Evolutionary conservation across 2,797 vertebrate species (phyloP).

Genomic region (Hydrocynus forskahlii): DNA sequence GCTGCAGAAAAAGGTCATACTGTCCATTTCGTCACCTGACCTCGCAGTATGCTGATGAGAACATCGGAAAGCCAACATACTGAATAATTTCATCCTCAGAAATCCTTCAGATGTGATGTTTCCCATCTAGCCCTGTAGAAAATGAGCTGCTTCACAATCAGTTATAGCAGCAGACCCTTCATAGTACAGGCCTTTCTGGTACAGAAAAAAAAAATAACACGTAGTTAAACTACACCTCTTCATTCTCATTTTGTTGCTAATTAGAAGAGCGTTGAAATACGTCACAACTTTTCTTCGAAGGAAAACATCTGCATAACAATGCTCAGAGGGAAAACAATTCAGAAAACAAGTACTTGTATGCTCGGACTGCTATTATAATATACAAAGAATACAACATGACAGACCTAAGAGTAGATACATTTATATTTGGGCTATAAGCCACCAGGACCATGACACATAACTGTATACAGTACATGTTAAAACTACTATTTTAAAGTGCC

Average conservation of each 20-base stretch:
- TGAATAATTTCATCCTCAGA: not conserved
- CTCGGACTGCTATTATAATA: not conserved
- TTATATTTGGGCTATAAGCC: not conserved
- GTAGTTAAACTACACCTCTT: not conserved
- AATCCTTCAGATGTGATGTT: not conserved
- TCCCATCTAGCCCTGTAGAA: not conserved
- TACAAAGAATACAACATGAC: not conserved
- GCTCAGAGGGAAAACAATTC: not conserved
- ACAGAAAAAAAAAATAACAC: not conserved
- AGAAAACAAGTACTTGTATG: not conserved
- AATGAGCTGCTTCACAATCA: not conserved
- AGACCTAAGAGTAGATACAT: not conserved
- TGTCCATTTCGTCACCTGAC: not conserved
- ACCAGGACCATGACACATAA: not conserved
- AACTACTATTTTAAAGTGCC: slow-evolving; percentile 20
- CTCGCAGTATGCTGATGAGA: not conserved
- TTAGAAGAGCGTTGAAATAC: not conserved
- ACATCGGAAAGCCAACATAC: not conserved
- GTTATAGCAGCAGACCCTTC: not conserved
- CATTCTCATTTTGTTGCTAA: not conserved
- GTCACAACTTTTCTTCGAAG: not conserved
- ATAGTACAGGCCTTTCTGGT: not conserved
- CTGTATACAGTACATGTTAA: not conserved
- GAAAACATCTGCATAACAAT: not conserved
- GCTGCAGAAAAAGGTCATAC: not conserved